Base-by-base conservation (phyloP, 2,113 vertebrate genomes). In the Ailurus styani region DNA sequence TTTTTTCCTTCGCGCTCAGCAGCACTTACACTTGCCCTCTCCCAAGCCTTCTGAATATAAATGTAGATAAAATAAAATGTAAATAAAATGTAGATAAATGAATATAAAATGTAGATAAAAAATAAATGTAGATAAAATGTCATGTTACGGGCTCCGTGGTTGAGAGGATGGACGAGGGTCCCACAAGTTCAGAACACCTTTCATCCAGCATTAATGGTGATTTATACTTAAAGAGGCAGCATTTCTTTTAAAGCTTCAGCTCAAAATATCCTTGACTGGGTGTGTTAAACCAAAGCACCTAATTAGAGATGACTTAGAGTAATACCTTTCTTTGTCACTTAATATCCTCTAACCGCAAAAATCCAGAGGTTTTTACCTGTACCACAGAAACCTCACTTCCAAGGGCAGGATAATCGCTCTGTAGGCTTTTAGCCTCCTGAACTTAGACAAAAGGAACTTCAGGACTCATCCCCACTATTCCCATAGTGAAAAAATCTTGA, bases 261-360 rank as follows among this genome's bases (percentile, higher is more conserved):
- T 97, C 75, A 68, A 96, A 96, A 97, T 96, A 96, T 88, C 87
- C 85, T 91, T 86, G 87, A 95, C 66, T 82, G 73, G 78, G n/a
- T 97, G 57, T 95, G 94, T 94, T 96, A 96, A 97, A 90, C 84
- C 90, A 95, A 98, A 96, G 87, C 77, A 79, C 87, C 95, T 98
- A 97, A 97, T 98, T 98, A 97, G 95, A 96, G 87, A 62, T 83
- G 95, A 92, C 45, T 97, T 97, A 96, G 54, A 93, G 84, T 82
- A 96, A 97, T 97, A 66, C 90, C 50, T 97, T 92, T 45, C 84
- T 97, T 96, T 96, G 96, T 97, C 75, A 93, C 87, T 96, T 96
- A 96, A 93, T 85, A 95, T 91, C 86, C 75, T 93, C 68, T 97
- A 95, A 96, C 95, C 90, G 62, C 34, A 34, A 96, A 97, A 95